Evolutionary conservation across 37 sponge, comb jelly and placozoan species (phyloP), one percentile per base, ranked within the genome.

Genomic region (Sycon ciliatum): DNA sequence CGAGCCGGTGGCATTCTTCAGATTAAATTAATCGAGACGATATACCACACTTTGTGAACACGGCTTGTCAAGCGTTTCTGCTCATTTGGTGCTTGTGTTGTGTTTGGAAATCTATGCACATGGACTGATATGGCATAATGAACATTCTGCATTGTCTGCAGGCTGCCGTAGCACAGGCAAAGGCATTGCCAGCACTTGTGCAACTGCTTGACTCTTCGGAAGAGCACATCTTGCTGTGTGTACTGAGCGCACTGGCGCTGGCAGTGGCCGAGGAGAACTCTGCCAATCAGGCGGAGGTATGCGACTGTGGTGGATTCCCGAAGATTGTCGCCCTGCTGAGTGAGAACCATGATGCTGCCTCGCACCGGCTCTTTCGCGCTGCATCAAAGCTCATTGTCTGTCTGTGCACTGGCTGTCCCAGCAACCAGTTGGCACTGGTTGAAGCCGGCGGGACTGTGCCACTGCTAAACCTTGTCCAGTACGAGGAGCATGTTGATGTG

Each of bases 341-440:
- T 3, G 55, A 79, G 7, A 34, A 23, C 18, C 40, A 58, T n/a
- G n/a, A 16, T 38, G 71, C n/a, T 79, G 78, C 46, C 39, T 78
- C 46, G 70, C 68, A n/a, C 33, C 34, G 16, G 26, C 58, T 49
- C 36, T 79, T 73, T 54, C 69, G 83, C 0, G 83, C 83, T 2
- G 29, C 67, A 20, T 24, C 39, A 38, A 46, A 80, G 5, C 61
- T 90, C 23, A 36, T 56, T 2, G 39, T 56, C 1, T 13, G 85
- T 1, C 39, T 86, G 32, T n/a, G n/a, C n/a, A 60, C 82, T 24
- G 79, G 57, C 20, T 52, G 76, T 37, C 65, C 33, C 0, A 49
- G 38, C 53, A 82, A 79, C 42, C 86, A 90, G 79, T 24, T 83
- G 32, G 13, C 23, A 26, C 75, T 78, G n/a, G 63, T 90, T 4